These are phyloP conservation scores for Polyergus mexicanus DNA, from an alignment of 1,140 invertebrate genomes.

Conservation along the genomic window DNA sequence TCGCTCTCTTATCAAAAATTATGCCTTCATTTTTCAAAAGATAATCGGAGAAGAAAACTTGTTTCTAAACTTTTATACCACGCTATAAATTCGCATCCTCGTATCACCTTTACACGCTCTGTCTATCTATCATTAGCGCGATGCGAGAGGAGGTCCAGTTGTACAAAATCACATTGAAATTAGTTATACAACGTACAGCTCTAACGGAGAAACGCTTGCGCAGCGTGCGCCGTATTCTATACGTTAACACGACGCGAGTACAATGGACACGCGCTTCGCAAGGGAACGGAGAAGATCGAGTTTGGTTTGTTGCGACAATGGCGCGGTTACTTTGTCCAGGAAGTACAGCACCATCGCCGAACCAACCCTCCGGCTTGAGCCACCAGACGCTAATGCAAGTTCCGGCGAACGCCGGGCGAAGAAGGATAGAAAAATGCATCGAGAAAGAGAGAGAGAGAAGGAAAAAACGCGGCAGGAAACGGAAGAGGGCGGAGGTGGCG, in stretches of 20 bases:
- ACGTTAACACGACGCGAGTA: constrained; percentile 69
- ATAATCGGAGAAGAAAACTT: background rate
- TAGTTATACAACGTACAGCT: constrained; percentile 3
- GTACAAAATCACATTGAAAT: background rate
- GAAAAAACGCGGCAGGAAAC: background rate
- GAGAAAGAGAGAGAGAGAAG: constrained; percentile 38
- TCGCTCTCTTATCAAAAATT: constrained; percentile 31
- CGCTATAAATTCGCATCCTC: constrained; percentile 2
- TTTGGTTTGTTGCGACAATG: constrained; percentile 76
- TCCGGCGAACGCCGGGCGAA: constrained; percentile 67
- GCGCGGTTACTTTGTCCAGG: constrained; percentile 79
- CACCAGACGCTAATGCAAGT: constrained; percentile 77
- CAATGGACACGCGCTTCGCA: constrained; percentile 63
- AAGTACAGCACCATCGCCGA: constrained; percentile 67
- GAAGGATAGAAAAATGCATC: constrained; percentile 45
- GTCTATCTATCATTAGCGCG: background rate
- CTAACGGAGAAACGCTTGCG: constrained; percentile 36
- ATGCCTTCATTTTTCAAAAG: background rate
- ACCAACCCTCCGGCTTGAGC: constrained; percentile 63
- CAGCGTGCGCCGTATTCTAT: constrained; percentile 16
- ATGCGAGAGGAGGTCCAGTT: background rate
- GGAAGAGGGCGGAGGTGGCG: background rate
- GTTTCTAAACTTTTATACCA: background rate
- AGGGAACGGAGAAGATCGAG: constrained; percentile 24
- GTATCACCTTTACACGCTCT: background rate